A percentile compares a stretch with the other conserved stretches of the same genome.
Evolutionary conservation across 2,113 vertebrate species (phyloP).

Genomic region (Neomonachus schauinslandi): DNA sequence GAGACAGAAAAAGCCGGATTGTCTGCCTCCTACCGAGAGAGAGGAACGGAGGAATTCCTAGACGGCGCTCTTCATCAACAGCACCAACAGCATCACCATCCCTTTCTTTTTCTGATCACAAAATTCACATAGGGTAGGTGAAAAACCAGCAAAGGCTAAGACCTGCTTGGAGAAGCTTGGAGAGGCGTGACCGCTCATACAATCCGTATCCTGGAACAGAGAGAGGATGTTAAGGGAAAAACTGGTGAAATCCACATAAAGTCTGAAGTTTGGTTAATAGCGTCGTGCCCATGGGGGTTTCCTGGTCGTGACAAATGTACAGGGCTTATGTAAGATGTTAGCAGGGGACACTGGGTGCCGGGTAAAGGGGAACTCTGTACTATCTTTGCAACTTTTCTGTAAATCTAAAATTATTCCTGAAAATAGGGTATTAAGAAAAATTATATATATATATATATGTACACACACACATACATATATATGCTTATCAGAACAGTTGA

Average conservation of each 20-base stretch:
- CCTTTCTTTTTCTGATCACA: neutral
- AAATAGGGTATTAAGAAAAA: neutral
- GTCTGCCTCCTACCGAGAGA: neutral
- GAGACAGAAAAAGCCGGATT: neutral
- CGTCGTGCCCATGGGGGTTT: neutral
- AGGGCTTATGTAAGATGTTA: neutral
- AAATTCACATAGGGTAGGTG: neutral
- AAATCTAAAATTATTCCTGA: neutral
- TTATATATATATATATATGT: neutral
- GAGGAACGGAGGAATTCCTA: neutral
- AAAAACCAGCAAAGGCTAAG: neutral
- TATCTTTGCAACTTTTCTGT: neutral
- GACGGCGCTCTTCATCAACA: neutral
- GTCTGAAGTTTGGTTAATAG: neutral
- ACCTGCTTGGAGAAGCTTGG: neutral
- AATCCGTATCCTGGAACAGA: neutral
- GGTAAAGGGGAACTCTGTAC: too few species aligned
- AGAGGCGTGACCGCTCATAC: neutral
- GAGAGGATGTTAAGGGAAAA: neutral
- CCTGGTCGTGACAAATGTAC: neutral
- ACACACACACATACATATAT: neutral
- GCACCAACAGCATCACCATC: fast-evolving
- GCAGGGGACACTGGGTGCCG: neutral
- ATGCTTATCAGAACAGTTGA: neutral
- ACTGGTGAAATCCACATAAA: neutral